Conservation (phyloP, 2,113 vertebrate species). For the Cynocephalus volans region DNA sequence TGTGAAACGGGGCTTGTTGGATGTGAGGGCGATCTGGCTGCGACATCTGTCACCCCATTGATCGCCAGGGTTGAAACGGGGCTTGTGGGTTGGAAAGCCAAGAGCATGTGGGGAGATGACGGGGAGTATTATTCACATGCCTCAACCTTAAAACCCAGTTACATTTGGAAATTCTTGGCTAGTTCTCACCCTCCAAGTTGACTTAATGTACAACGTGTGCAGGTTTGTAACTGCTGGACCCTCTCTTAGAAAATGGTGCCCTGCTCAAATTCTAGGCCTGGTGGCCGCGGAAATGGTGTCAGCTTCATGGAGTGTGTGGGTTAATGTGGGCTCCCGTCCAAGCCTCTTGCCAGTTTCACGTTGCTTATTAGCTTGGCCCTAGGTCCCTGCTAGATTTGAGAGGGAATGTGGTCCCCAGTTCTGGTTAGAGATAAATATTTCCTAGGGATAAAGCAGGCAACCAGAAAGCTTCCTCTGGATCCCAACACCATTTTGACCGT, state of each 20-base stretch:
- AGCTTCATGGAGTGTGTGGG: neutral
- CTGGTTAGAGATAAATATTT: neutral
- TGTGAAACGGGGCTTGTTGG: neutral
- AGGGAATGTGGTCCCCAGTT: neutral
- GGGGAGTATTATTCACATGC: accelerated
- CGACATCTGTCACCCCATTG: too few species aligned
- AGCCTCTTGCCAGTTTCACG: neutral
- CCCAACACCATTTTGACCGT: neutral
- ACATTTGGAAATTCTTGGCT: neutral
- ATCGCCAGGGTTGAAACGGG: too few species aligned
- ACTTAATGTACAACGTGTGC: accelerated
- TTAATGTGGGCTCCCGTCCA: neutral
- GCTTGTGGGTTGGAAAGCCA: neutral
- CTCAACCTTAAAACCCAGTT: neutral
- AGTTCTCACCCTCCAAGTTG: neutral
- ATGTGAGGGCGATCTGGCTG: too few species aligned
- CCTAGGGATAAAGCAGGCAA: neutral
- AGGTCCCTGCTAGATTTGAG: neutral
- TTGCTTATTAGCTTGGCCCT: neutral
- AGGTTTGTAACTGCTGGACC: neutral
- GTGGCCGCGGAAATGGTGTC: neutral
- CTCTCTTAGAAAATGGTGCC: neutral
- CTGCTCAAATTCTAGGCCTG: neutral
- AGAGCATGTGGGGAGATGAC: neutral
- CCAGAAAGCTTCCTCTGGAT: neutral